phyloP scores from a whole-genome alignment of 1,140 invertebrate species.

The Eurosta solidaginis region DNA sequence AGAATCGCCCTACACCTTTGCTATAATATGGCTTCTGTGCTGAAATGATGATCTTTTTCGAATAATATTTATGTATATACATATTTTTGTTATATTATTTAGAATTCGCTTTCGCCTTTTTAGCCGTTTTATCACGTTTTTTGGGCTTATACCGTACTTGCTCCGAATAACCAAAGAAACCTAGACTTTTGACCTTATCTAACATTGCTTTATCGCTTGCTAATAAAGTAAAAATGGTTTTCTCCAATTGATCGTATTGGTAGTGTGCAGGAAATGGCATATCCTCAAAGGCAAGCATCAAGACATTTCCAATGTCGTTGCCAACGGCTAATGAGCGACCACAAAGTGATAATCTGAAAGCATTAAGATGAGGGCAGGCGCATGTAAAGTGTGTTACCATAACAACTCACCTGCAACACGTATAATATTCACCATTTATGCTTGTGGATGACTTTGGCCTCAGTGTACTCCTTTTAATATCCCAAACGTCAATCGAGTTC shows the following conservation, averaged over 20 bases:
- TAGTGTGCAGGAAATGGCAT: constrained; percentile 72
- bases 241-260: constrained; percentile 65
- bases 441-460: constrained; percentile 65
- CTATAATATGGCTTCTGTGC: too few relatives aligned
- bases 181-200: constrained; percentile 65
- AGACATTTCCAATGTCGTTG: constrained; percentile 67
- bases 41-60: too few relatives aligned
- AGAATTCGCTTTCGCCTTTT: background rate
- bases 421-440: constrained; percentile 51
- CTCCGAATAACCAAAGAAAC: constrained; percentile 54
- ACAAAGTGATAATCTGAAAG: constrained; percentile 65
- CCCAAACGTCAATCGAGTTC: constrained; percentile 74
- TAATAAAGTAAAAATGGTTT: constrained; percentile 67
- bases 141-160: background rate
- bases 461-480: constrained; percentile 70
- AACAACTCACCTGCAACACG: constrained; percentile 46
- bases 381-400: background rate
- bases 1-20: too few relatives aligned
- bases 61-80: too few relatives aligned
- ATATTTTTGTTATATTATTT: background rate
- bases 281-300: constrained; percentile 69
- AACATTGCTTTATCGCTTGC: constrained; percentile 66
- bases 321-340: constrained; percentile 70
- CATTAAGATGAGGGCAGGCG: background rate
- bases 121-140: background rate